Evolutionary conservation across 2,113 vertebrate genomes (phyloP), one percentile per base, ranked within the genome.

Genomic region (Rousettus leschenaultii): DNA sequence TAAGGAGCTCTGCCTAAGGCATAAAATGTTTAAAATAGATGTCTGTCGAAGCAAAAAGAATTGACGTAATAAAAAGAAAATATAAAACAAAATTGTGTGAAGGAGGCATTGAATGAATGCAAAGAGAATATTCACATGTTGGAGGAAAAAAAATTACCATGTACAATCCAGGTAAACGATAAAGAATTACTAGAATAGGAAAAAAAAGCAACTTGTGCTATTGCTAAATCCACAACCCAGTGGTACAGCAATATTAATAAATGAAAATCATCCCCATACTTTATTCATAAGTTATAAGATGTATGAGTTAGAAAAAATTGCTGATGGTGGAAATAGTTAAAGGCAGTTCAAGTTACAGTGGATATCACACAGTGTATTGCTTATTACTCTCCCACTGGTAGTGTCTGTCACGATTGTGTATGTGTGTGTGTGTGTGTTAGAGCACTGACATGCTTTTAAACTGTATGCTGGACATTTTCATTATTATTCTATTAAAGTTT

Each of bases 1-100:
- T 92, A 98, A 90, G 86, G 87, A 96, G 97, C 94, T 74, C 51
- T 92, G 79, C 86, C 96, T 90, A 96, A 97, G 92, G 91, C 83
- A 86, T 0, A 80, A 87, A 74, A 2, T 24, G n/a, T 78, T 82
- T 83, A 91, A 97, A 97, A 95, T 79, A 95, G 43, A 75, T 63
- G 65, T 68, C n/a, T 40, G 68, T 66, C 89, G 87, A 94, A 40
- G 48, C 89, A 92, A 96, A 87, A 89, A 95, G 86, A 66, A 77
- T 78, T 2, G 19, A 87, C 92, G 87, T 68, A 24, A 59, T 9
- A 11, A 71, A 45, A 94, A 89, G 14, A 87, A 95, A 97, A 94
- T 22, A 82, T 35, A 89, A 15, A 61, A 92, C 55, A 87, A n/a
- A 61, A 77, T 85, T 84, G 26, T 88, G 35, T 80, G 77, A 89